Conservation (phyloP, 2,888 invertebrate genomes). For the Caradrina clavipalpis region DNA sequence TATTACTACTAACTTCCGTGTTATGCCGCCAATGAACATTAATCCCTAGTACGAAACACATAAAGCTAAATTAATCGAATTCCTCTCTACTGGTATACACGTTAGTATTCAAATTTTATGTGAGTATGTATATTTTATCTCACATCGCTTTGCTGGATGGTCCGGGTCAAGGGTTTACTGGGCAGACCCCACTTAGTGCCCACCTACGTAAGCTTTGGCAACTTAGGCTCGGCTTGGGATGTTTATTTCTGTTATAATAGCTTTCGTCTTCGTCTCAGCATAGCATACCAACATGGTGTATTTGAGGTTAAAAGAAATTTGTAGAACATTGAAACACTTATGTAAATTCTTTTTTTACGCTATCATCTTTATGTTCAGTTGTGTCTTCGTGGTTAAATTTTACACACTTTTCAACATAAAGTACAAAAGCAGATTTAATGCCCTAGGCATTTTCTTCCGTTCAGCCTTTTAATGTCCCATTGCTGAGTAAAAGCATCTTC, state of each 20-base stretch:
- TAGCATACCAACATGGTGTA: background rate
- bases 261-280: slow-evolving; percentile 17
- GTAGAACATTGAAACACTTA: background rate
- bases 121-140: slow-evolving; percentile 29
- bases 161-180: slow-evolving; percentile 52
- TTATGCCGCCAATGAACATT: slow-evolving; percentile 16
- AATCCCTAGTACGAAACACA: slow-evolving; percentile 12
- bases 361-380: background rate
- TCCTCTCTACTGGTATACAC: slow-evolving; percentile 17
- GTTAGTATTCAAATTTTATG: slow-evolving; percentile 40
- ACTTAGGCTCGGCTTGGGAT: slow-evolving; percentile 18
- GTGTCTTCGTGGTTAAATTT: too few species aligned
- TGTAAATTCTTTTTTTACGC: background rate
- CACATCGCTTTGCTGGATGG: slow-evolving; percentile 15
- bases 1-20: slow-evolving; percentile 10
- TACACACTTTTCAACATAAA: too few species aligned
- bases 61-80: slow-evolving; percentile 34
- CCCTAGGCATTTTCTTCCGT: too few species aligned
- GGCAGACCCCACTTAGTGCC: slow-evolving; percentile 35
- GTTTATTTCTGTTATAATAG: slow-evolving; percentile 30
- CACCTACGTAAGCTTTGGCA: slow-evolving; percentile 35
- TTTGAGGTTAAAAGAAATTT: background rate
- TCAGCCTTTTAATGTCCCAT: too few species aligned
- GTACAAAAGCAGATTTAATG: too few species aligned
- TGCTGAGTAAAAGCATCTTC: too few species aligned